A percentile compares a stretch with the other conserved stretches of the same genome.
phyloP scores from a whole-genome alignment of 2,888 invertebrate species.

The Nysson spinosus region DNA sequence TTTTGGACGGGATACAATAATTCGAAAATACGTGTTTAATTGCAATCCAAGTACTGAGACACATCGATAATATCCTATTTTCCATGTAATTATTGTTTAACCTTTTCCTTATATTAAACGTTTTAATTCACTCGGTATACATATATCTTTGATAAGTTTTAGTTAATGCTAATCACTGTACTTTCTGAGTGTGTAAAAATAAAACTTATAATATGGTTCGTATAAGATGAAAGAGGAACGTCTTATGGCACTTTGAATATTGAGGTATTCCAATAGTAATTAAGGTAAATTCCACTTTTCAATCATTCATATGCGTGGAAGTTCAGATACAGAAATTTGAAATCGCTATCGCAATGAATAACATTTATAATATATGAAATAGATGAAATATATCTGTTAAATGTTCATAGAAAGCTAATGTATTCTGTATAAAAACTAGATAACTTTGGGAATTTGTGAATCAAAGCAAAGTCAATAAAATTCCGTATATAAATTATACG shows the following conservation, averaged over 20 bases:
- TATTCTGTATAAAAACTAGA: slow-evolving; percentile 34
- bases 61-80: slow-evolving; percentile 8
- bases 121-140: slow-evolving; percentile 17
- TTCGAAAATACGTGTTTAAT: no score
- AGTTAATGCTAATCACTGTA: no score
- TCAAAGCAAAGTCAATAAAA: slow-evolving; percentile 14
- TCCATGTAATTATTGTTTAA: slow-evolving; percentile 5
- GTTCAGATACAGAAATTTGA: slow-evolving; percentile 13
- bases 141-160: slow-evolving; percentile 21
- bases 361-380: not conserved
- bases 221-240: slow-evolving; percentile 40
- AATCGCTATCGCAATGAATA: not conserved
- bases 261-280: slow-evolving; percentile 49
- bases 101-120: slow-evolving; percentile 10
- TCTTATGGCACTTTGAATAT: slow-evolving; percentile 43
- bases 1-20: slow-evolving; percentile 36
- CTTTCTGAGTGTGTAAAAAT: slow-evolving; percentile 42
- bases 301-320: slow-evolving; percentile 13
- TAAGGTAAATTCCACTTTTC: slow-evolving; percentile 31
- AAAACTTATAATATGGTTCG: slow-evolving; percentile 37
- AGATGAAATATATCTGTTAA: not conserved
- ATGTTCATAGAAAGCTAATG: slow-evolving; percentile 15
- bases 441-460: slow-evolving; percentile 41
- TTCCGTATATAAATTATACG: no score
- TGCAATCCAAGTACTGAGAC: no score